Base-by-base conservation (phyloP, 2,797 vertebrate species). In the Malacoctenus gilli region DNA sequence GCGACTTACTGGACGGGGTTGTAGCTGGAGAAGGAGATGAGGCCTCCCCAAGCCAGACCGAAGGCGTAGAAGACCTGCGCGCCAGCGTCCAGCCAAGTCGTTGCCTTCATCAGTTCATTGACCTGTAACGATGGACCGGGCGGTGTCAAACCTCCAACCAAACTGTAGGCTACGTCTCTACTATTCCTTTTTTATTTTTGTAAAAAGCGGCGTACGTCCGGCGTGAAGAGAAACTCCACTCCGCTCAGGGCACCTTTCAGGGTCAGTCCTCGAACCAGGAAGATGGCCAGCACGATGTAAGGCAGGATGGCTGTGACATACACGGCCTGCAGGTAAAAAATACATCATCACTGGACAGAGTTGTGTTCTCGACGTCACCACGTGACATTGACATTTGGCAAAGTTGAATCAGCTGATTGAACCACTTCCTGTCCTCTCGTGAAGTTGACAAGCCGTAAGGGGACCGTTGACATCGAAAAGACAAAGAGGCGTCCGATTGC, bases 21-120 rank as follows among this genome's bases (percentile, higher is more conserved):
- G 85, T 98, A 98, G 84, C 96, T 98, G 83, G 96, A 98, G 87
- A 98, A 98, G 8, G 96, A 96, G 77, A 98, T 98, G 68, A 98
- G 95, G 8, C 96, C 95, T 40, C 96, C 96, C 3, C 95, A 97
- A 13, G 96, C 96, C 80, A 98, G 34, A 0, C 95, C 96, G 82
- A 98, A 98, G n/a, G 96, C 98, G 41, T 92, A 98, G 79, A 98
- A 96, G 34, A 98, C 96, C 49, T 98, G 96, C 5, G 96, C 92
- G 0, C 96, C 96, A 0, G 96, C 96, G 1, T 98, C 96, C 79
- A 98, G 79, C 96, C 96, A 98, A 0, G 95, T 96, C 2, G 72
- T 4, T 0, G 96, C 95, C 59, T 97, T 94, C 5, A 92, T 64
- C 80, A 98, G 77, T 68, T 98, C 95, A 0, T 87, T 18, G 32